Percentiles rank a stretch among this genome's conserved stretches.
These are phyloP conservation scores for Cynopterus brachyotis DNA, from an alignment of 2,113 vertebrate genomes.

Conservation along the genomic window DNA sequence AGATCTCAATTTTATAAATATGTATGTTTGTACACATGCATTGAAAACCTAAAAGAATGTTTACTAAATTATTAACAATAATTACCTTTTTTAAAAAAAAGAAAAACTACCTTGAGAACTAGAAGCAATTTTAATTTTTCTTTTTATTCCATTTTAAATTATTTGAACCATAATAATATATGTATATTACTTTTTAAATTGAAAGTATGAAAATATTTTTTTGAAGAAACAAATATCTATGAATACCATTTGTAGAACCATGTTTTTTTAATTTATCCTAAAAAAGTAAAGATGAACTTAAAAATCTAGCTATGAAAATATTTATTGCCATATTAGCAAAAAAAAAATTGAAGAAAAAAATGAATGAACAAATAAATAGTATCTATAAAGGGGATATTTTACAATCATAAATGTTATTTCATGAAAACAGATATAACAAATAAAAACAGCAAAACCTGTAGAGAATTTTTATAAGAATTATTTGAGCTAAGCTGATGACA, in stretches of 20 bases:
- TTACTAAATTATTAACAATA: not conserved
- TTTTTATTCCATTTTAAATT: conserved; percentile 1
- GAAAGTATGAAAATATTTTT: not conserved
- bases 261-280: not conserved
- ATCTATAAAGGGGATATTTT: not conserved
- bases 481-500: not conserved
- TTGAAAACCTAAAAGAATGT: not conserved
- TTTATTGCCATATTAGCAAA: not conserved
- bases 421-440: not conserved
- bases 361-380: not conserved
- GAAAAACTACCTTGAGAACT: not conserved
- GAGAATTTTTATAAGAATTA: not conserved
- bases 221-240: not conserved
- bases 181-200: not conserved
- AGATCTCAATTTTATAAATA: not conserved
- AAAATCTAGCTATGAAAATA: not conserved
- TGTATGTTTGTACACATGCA: not conserved
- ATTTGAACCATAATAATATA: conserved; percentile 6
- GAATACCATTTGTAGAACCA: not conserved
- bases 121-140: not conserved
- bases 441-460: not conserved
- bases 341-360: not conserved
- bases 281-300: not conserved
- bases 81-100: not conserved
- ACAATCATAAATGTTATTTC: not conserved